Evolutionary conservation across 2,888 invertebrate genomes (phyloP).

Genomic region (Ennomos fuscantarius): DNA sequence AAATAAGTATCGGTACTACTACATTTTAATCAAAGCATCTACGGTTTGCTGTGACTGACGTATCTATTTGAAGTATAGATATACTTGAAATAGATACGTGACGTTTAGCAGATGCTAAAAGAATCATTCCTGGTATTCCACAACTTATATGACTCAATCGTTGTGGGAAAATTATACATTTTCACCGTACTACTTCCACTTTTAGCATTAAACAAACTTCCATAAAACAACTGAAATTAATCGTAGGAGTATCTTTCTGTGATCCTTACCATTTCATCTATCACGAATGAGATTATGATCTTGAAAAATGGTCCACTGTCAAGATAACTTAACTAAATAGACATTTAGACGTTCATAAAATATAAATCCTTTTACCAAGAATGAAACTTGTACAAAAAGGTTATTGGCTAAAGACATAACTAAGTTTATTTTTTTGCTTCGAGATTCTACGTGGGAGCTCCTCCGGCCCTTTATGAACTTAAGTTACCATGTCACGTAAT

Average conservation of each 20-base stretch:
- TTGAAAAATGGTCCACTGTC: constrained; percentile 7
- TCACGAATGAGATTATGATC: constrained; percentile 3
- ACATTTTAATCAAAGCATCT: too few species aligned
- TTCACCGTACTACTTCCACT: too few species aligned
- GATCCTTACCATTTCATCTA: constrained; percentile 2
- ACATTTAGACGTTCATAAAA: constrained; percentile 16
- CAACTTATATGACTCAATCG: too few species aligned
- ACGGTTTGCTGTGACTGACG: too few species aligned
- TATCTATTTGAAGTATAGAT: too few species aligned
- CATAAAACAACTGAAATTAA: too few species aligned
- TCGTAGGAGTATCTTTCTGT: background rate
- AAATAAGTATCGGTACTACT: too few species aligned
- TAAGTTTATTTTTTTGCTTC: constrained; percentile 47
- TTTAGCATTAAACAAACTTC: too few species aligned
- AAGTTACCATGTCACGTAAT: constrained; percentile 62
- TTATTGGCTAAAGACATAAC: constrained; percentile 33
- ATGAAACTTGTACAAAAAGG: constrained; percentile 33
- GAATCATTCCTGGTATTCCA: too few species aligned
- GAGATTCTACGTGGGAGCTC: constrained; percentile 48
- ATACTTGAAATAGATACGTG: too few species aligned
- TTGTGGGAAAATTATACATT: too few species aligned
- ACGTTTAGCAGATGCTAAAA: too few species aligned
- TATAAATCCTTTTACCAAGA: constrained; percentile 18
- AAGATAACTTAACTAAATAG: constrained; percentile 11
- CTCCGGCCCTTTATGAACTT: constrained; percentile 57